Evolutionary conservation across 1,140 invertebrate genomes (phyloP).

Genomic region (Nomia melanderi): DNA sequence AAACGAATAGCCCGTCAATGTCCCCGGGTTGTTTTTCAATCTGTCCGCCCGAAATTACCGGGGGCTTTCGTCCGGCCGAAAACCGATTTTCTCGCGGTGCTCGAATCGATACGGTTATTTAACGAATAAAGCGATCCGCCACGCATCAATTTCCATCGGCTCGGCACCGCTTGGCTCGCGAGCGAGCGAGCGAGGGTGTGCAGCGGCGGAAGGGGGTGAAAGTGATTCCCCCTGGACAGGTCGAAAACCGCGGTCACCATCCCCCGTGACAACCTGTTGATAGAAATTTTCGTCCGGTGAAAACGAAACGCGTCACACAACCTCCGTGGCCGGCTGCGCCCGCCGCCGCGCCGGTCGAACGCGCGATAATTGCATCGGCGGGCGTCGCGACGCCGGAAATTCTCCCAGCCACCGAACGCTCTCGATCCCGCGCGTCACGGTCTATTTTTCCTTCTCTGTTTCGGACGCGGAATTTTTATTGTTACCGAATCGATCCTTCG

Average conservation of each 20-base stretch:
- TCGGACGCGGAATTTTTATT: background rate
- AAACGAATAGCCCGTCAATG: background rate
- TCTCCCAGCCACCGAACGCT: background rate
- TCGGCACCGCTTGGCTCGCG: too few relatives aligned
- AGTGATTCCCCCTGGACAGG: slow-evolving; percentile 40
- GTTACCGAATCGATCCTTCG: background rate
- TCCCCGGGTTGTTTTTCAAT: background rate
- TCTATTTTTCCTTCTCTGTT: background rate
- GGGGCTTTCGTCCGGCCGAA: background rate
- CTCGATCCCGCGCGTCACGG: background rate
- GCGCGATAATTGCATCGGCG: slow-evolving; percentile 53
- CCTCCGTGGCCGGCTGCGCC: too few relatives aligned
- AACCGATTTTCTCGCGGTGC: slow-evolving; percentile 23
- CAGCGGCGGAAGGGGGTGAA: background rate
- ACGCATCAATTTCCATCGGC: slow-evolving; percentile 33
- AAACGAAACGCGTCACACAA: slow-evolving; percentile 33
- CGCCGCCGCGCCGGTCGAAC: slow-evolving; percentile 26
- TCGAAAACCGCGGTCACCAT: slow-evolving; percentile 38
- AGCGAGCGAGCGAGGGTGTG: background rate
- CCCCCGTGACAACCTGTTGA: slow-evolving; percentile 73
- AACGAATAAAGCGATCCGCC: slow-evolving; percentile 37
- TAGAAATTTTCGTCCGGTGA: slow-evolving; percentile 67
- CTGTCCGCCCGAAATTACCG: background rate
- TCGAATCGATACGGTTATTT: slow-evolving; percentile 43
- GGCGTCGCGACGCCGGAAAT: slow-evolving; percentile 1